Evolutionary conservation across 1,140 invertebrate genomes (phyloP).

Genomic region (Meloidogyne exigua): DNA sequence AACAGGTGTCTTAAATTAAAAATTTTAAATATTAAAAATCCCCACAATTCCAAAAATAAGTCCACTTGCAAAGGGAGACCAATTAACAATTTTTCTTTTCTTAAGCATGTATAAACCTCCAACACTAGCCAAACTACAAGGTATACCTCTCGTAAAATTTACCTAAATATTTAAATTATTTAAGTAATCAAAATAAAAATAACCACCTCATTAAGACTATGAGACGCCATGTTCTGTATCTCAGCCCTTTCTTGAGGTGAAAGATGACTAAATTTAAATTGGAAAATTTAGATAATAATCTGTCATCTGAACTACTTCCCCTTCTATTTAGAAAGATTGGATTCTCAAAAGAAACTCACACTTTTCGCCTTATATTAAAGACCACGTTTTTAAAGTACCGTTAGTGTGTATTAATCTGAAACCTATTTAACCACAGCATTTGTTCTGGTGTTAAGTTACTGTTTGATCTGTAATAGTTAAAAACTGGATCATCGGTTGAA

Average conservation of each 20-base stretch:
- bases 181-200: neutral
- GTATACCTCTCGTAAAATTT: neutral
- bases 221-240: neutral
- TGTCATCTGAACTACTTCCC: too few species aligned
- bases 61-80: neutral
- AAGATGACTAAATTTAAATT: neutral
- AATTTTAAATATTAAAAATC: neutral
- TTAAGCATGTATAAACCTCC: neutral
- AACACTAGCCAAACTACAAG: neutral
- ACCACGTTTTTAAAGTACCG: too few species aligned
- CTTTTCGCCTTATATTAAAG: too few species aligned
- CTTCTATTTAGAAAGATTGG: too few species aligned
- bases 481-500: neutral
- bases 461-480: neutral
- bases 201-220: neutral
- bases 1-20: neutral
- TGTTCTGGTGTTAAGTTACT: neutral
- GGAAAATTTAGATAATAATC: too few species aligned
- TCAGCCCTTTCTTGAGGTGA: neutral
- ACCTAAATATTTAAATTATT: too few species aligned
- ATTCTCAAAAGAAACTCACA: too few species aligned
- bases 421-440: neutral
- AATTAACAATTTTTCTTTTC: neutral
- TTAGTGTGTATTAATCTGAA: too few species aligned
- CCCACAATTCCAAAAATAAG: neutral